phyloP scores from a whole-genome alignment of 2,113 vertebrate species.

The Anas platyrhynchos region DNA sequence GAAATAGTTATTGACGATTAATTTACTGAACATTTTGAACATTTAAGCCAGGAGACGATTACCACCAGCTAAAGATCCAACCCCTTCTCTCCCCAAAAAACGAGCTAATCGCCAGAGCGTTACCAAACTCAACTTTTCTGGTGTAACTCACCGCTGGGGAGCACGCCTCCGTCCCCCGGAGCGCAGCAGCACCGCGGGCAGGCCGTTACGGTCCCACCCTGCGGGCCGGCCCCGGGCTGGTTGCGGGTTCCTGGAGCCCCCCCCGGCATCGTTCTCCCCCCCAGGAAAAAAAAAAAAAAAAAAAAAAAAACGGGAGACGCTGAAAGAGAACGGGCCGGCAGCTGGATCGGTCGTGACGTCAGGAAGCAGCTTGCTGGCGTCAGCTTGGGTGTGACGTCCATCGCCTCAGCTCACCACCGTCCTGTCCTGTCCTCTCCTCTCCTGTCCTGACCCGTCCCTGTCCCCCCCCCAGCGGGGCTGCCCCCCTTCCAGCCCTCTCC shows the following conservation, averaged over 20 bases:
- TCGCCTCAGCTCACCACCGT: background rate
- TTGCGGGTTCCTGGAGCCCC: background rate
- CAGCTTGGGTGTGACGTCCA: background rate
- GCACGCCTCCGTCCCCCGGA: background rate
- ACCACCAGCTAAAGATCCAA: background rate
- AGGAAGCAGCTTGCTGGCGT: background rate
- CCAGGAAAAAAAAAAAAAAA: background rate
- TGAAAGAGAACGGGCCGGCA: background rate
- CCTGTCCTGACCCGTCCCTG: background rate
- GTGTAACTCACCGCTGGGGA: background rate
- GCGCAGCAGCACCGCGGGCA: no score
- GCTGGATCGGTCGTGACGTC: background rate
- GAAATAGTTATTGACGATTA: background rate
- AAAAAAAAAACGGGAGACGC: background rate
- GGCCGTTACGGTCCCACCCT: background rate
- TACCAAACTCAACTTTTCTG: background rate
- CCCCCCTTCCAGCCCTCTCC: constrained; percentile 38
- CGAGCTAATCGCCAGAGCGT: background rate
- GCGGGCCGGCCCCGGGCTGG: accelerated
- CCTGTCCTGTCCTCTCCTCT: background rate
- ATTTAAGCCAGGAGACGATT: background rate
- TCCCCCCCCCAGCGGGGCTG: background rate
- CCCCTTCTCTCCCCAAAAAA: background rate
- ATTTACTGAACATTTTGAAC: background rate
- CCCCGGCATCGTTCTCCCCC: no score